Evolutionary conservation across 2,797 vertebrate species (phyloP), one percentile per base, ranked within the genome.

Genomic region (Thaleichthys pacificus): DNA sequence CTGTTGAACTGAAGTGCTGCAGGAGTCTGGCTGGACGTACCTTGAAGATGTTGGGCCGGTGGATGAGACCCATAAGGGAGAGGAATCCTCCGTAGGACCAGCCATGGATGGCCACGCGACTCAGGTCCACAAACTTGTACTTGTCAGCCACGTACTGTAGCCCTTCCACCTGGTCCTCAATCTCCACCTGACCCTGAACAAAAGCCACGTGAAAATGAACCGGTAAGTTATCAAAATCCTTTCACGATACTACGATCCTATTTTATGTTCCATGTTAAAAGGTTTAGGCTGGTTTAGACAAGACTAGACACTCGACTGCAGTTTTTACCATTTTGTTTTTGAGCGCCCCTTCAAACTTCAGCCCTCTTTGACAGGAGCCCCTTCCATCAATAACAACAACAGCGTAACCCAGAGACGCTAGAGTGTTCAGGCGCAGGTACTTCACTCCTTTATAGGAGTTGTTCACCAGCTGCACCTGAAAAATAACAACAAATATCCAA

Each of bases 391-490:
- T 96, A 67, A 99, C 97, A 0, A 99, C 95, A 85, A 99, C 97
- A 0, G 96, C 97, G 0, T 99, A 99, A 83, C 97, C 97, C 65
- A 99, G 91, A 60, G 96, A 97, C 0, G 97, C 97, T 79, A 99
- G 73, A 0, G 97, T 99, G 92, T 98, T 99, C 58, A 99, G 93
- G 70, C 97, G 90, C 65, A 99, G 87, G 82, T 98, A 99, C 86
- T 99, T 99, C 89, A 97, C 96, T 54, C 97, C 97, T 82, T 99
- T 99, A 84, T 98, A 99, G 26, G 97, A 98, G 88, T 99, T 99
- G 84, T 98, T 99, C 26, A 99, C 97, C 75, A 99, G 88, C 89
- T 99, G 97, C 73, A 99, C 97, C 97, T 99, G 88, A 0, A 70
- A 51, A 70, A 51, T 4, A 70, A 72, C 17, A 82, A 47, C 42